Base-by-base conservation (phyloP, 2,888 invertebrate genomes). In the Hirtodrosophila trivittata region DNA sequence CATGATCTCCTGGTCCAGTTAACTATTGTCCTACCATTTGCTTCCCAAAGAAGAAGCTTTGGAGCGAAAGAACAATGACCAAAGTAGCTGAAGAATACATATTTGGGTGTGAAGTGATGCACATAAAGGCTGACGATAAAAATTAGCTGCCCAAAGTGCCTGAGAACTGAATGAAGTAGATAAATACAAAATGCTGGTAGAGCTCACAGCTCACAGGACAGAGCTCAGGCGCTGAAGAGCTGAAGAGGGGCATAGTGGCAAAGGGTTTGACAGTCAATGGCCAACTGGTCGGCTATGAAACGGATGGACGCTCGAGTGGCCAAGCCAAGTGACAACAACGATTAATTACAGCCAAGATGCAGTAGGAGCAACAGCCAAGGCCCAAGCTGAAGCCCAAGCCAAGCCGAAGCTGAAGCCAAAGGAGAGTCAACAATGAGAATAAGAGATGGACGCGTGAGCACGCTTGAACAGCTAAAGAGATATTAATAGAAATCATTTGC, bases 251-350 rank as follows among this genome's bases (percentile, higher is more conserved):
- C 33, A 18, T 28, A 30, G 35, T 38, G 56, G 52, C 32, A 16
- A 54, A 63, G 56, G 51, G 46, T 16, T 28, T 41, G 25, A 10
- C 68, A 62, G 57, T 38, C 74, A 63, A 54, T 50, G 74, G 68
- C 41, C 74, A 52, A 49, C 68, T 47, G 56, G 49, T 41, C 42
- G 71, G 54, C 65, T 59, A 65, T 72, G 70, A 70, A 75, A 60
- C 71, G 72, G 70, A 72, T 72, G 71, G 75, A 65, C 70, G 72
- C 52, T 75, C 59, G 65, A 72, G 60, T 75, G 70, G 75, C 59
- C 72, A 75, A 75, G 55, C 56, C 75, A 72, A 72, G 72, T 72
- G 72, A 72, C 72, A 72, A 72, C 75, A 75, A 65, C 72, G 75
- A 72, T 72, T 72, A 72, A 72, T 75, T 75, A 70, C 75, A 75